Evolutionary conservation across 2,113 vertebrate genomes (phyloP).

Genomic region (Grallaria varia): DNA sequence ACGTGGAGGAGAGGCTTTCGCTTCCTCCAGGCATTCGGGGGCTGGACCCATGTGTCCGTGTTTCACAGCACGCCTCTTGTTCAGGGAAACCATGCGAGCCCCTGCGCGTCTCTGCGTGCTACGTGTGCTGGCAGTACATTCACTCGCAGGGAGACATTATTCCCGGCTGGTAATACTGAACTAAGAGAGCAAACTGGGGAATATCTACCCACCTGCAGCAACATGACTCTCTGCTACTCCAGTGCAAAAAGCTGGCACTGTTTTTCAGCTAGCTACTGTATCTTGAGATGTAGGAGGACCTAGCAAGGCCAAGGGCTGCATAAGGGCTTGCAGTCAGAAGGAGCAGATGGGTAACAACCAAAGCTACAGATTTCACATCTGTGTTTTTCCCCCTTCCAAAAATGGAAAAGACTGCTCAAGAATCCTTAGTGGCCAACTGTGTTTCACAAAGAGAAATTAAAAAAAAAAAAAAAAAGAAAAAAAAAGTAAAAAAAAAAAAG

Average conservation of each 20-base stretch:
- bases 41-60: neutral
- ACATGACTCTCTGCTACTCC: neutral
- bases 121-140: accelerated
- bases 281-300: neutral
- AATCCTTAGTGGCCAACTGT: neutral
- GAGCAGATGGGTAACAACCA: neutral
- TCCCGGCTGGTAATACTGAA: neutral
- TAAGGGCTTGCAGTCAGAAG: neutral
- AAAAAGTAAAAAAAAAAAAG: neutral
- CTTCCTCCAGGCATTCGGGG: neutral
- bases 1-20: neutral
- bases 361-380: neutral
- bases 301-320: neutral
- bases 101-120: accelerated
- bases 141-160: accelerated
- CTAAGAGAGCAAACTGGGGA: neutral
- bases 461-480: neutral
- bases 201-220: neutral
- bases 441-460: neutral
- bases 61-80: neutral
- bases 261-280: accelerated
- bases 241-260: accelerated
- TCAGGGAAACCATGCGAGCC: accelerated
- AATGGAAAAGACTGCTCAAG: neutral
- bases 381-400: neutral